phyloP scores from a whole-genome alignment of 1,140 invertebrate species.

The Papilio aristodemus region DNA sequence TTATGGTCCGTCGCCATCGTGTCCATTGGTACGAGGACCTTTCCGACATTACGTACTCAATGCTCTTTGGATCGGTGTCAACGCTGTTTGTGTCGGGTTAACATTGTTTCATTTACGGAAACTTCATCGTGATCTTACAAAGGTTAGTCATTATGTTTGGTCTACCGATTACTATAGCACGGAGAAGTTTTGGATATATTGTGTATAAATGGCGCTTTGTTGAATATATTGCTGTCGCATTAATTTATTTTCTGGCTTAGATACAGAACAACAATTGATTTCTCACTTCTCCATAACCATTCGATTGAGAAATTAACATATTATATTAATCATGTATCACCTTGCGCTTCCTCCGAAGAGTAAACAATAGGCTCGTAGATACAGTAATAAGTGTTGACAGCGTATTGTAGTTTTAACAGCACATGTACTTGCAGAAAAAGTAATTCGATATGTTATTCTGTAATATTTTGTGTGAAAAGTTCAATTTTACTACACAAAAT shows the following conservation, averaged over 20 bases:
- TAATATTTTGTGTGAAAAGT: slow-evolving; percentile 20
- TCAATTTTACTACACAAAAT: slow-evolving; percentile 3
- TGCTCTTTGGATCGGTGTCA: slow-evolving; percentile 93
- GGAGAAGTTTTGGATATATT: slow-evolving; percentile 51
- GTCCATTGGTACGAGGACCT: slow-evolving; percentile 89
- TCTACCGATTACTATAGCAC: slow-evolving; percentile 42
- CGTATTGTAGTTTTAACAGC: slow-evolving; percentile 28
- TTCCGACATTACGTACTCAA: slow-evolving; percentile 94
- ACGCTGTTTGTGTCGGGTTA: slow-evolving; percentile 92
- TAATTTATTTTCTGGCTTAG: slow-evolving; percentile 31
- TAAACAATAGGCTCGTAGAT: slow-evolving; percentile 23
- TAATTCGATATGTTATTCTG: background rate
- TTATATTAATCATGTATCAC: slow-evolving; percentile 22
- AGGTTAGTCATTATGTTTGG: slow-evolving; percentile 69
- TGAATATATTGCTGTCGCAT: slow-evolving; percentile 35
- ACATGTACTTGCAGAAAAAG: slow-evolving; percentile 8
- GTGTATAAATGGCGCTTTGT: slow-evolving; percentile 35
- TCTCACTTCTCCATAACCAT: slow-evolving; percentile 23
- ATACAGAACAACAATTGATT: slow-evolving; percentile 20
- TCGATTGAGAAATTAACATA: slow-evolving; percentile 13
- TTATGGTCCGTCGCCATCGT: slow-evolving; percentile 87
- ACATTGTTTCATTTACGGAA: slow-evolving; percentile 92
- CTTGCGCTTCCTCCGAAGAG: slow-evolving; percentile 12
- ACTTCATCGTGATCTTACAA: slow-evolving; percentile 91
- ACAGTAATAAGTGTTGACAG: slow-evolving; percentile 23